Base-by-base conservation (phyloP, 1,140 invertebrate species). In the Marisa cornuarietis region DNA sequence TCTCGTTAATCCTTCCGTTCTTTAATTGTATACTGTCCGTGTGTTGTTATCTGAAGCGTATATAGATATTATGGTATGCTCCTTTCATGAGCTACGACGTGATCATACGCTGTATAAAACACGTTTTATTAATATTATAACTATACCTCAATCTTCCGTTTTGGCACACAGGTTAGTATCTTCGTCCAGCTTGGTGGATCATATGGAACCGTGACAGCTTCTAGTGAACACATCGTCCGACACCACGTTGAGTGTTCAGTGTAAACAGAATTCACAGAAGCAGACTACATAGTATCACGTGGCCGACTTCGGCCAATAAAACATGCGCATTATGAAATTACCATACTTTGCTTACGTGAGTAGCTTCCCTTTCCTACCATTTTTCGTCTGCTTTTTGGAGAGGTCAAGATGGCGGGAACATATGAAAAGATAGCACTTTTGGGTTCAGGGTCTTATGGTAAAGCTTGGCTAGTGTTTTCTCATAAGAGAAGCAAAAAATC, bases 401-500 rank as follows among this genome's bases (percentile, higher is more conserved):
- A 58, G 54, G 11, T 18, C 66, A 85, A 83, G 31, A 88, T 88
- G 87, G 83, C 84, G 76, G 83, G 81, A 71, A 81, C 80, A 51
- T 88, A 85, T 79, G 83, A 86, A 79, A 83, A 85, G 65, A 65
- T 85, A 7, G 63, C 76, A 16, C 68, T 83, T 20, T 91, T 94
- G 84, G 93, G 93, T 20, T 91, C 91, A 74, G 93, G 93, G 11
- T 92, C 92, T 54, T 93, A 92, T 88, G 93, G 93, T 22, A 92
- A 93, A 54, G 94, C 93, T 75, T 93, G 93, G 85, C 92, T 94
- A 84, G 93, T 93, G 6, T 88, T 89, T 74, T 90, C 92, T 74
- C 92, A 91, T 83, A 82, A 82, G 26, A 92, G 90, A 51, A 89
- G 90, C 22, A 87, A 91, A 66, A 85, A 92, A 26, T 93, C 90